phyloP scores from a whole-genome alignment of 2,888 invertebrate genomes.

The Xanthia icteritia region DNA sequence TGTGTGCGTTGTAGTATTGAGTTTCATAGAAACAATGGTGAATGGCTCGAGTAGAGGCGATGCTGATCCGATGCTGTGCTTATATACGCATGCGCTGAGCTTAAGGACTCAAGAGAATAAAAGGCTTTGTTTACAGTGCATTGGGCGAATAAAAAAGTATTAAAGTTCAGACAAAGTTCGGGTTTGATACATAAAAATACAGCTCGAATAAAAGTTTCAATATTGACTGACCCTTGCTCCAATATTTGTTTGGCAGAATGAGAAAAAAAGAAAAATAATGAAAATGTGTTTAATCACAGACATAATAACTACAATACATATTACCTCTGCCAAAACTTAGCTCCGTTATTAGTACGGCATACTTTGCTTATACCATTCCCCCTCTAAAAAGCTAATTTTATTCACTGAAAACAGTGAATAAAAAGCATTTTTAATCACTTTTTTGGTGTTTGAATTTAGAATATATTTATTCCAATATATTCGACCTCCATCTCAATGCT shows the following conservation, averaged over 20 bases:
- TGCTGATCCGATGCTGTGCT: not conserved
- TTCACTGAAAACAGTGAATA: too few relatives aligned
- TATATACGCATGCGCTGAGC: too few relatives aligned
- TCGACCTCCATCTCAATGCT: too few relatives aligned
- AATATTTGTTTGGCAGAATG: not conserved
- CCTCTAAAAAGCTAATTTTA: too few relatives aligned
- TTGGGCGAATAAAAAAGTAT: not conserved
- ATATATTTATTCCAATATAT: too few relatives aligned
- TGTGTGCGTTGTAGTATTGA: not conserved
- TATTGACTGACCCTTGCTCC: not conserved
- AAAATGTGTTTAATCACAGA: not conserved
- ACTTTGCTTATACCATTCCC: too few relatives aligned
- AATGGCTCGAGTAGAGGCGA: not conserved
- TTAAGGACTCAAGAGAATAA: not conserved
- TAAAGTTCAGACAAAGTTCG: not conserved
- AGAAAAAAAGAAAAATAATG: not conserved
- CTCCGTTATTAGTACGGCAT: too few relatives aligned
- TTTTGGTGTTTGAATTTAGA: too few relatives aligned
- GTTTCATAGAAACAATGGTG: not conserved
- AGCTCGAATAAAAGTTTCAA: not conserved
- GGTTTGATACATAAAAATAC: not conserved
- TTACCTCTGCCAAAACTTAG: not conserved
- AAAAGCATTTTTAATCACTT: too few relatives aligned
- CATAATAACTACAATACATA: not conserved
- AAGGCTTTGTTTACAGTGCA: not conserved